Percentiles rank a stretch among this genome's conserved stretches.
These are phyloP conservation scores for Silurus glanis DNA, from an alignment of 2,113 vertebrate genomes.

Conservation along the genomic window DNA sequence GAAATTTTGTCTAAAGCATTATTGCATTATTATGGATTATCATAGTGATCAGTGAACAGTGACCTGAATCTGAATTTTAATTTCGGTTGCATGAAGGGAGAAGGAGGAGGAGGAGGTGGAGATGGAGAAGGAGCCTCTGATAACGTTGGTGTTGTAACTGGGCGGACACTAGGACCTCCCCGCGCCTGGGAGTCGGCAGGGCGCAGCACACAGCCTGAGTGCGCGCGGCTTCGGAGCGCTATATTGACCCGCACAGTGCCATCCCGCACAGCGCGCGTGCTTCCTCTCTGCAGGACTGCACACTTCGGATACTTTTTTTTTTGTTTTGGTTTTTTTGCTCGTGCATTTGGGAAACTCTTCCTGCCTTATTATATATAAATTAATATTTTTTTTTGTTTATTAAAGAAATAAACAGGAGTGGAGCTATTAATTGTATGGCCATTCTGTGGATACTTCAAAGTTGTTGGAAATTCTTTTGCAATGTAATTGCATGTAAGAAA, in stretches of 20 bases:
- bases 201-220: slow-evolving; percentile 16
- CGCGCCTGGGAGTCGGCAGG: slow-evolving; percentile 16
- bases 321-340: neutral
- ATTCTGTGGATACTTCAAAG: neutral
- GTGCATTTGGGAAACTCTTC: neutral
- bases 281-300: neutral
- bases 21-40: neutral
- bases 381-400: too few species aligned
- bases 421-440: neutral
- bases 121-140: too few species aligned
- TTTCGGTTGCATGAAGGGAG: neutral
- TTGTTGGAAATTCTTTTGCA: slow-evolving; percentile 9
- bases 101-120: neutral
- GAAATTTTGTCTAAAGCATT: neutral
- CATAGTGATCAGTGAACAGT: neutral
- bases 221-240: slow-evolving; percentile 37
- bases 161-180: slow-evolving; percentile 54
- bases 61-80: neutral
- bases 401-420: neutral
- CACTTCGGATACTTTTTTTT: neutral
- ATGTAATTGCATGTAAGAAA: slow-evolving; percentile 1
- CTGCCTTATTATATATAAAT: neutral
- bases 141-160: neutral
- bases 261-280: slow-evolving; percentile 12
- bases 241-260: slow-evolving; percentile 29